phyloP scores from a whole-genome alignment of 1,140 invertebrate genomes.

The Drosophila santomea region DNA sequence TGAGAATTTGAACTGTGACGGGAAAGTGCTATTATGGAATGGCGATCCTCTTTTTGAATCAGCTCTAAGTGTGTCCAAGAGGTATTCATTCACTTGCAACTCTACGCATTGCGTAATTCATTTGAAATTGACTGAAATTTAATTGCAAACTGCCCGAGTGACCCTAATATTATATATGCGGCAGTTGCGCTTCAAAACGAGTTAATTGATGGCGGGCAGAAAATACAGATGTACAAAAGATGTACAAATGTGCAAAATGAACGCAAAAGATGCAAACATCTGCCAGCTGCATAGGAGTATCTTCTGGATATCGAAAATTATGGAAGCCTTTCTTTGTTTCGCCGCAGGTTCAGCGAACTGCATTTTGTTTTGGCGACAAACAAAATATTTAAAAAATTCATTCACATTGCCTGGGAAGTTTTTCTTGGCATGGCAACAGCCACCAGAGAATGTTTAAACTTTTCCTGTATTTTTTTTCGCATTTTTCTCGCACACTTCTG shows the following conservation, averaged over 20 bases:
- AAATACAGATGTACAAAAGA: neutral
- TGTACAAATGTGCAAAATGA: neutral
- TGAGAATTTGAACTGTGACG: constrained; percentile 9
- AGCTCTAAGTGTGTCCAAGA: neutral
- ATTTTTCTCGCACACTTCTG: constrained; percentile 50
- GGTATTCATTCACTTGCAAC: constrained; percentile 3
- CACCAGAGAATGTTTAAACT: constrained; percentile 28
- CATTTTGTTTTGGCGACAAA: constrained; percentile 26
- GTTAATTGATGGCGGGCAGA: neutral
- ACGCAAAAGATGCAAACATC: neutral
- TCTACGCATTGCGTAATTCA: constrained; percentile 50
- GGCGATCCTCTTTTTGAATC: constrained; percentile 2
- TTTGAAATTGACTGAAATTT: constrained; percentile 23
- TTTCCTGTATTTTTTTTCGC: constrained; percentile 20
- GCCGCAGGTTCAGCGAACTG: constrained; percentile 47
- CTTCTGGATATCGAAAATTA: neutral
- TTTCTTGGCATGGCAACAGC: constrained; percentile 35
- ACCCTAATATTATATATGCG: constrained; percentile 53
- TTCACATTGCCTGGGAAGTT: constrained; percentile 21
- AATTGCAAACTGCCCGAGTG: constrained; percentile 51
- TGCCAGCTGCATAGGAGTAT: constrained; percentile 2
- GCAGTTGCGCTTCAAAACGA: constrained; percentile 12
- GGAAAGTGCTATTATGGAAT: constrained; percentile 12
- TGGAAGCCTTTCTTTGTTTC: constrained; percentile 29
- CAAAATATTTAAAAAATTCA: constrained; percentile 45